Conservation (phyloP, 2,113 vertebrate species). For the Eudyptes chrysolophus region DNA sequence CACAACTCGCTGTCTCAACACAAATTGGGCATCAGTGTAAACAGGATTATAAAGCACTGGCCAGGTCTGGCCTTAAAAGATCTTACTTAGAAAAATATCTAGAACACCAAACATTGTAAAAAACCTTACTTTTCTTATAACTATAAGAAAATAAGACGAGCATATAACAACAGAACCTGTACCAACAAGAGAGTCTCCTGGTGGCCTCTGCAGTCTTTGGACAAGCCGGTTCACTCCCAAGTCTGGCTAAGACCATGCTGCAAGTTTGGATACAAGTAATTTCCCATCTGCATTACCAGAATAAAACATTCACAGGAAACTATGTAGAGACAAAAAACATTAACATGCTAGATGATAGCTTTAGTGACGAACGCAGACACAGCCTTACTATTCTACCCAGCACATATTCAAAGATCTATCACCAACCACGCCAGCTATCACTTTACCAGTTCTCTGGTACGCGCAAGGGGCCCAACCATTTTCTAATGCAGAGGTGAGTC, state of each 20-base stretch:
- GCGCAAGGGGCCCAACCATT: too few relatives aligned
- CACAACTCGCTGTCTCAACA: background rate
- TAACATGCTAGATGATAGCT: background rate
- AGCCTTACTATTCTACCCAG: background rate
- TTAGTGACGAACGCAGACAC: background rate
- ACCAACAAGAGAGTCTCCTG: background rate
- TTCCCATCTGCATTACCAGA: background rate
- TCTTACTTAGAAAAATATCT: too few relatives aligned
- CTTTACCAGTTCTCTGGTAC: background rate
- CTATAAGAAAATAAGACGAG: background rate
- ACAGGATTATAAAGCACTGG: background rate
- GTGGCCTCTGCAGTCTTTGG: background rate
- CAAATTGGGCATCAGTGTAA: background rate
- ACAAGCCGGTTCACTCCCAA: background rate
- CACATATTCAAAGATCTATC: too few relatives aligned
- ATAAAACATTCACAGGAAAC: background rate
- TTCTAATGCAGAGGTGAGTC: background rate
- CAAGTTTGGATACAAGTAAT: too few relatives aligned
- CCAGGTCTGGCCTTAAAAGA: background rate
- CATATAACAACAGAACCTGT: background rate
- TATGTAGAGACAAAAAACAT: background rate
- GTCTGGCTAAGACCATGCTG: background rate
- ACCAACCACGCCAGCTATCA: accelerated
- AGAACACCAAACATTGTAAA: background rate
- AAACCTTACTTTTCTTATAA: background rate